These are phyloP conservation scores for Bostrychus sinensis DNA, from an alignment of 2,113 vertebrate genomes.

Conservation along the genomic window DNA sequence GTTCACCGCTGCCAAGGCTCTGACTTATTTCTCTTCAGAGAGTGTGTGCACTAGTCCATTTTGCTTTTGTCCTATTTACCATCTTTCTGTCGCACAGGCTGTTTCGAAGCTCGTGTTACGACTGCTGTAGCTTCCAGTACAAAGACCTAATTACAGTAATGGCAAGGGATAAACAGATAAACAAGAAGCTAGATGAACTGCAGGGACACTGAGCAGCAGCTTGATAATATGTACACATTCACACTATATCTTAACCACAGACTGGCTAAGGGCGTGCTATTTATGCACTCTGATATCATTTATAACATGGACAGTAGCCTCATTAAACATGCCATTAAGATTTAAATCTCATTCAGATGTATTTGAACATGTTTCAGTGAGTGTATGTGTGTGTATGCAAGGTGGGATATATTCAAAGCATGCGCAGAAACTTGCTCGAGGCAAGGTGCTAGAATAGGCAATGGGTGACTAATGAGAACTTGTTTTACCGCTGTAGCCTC, in stretches of 20 bases:
- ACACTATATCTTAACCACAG: conserved; percentile 47
- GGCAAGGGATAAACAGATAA: conserved; percentile 73
- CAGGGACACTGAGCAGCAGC: conserved; percentile 52
- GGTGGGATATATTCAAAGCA: conserved; percentile 51
- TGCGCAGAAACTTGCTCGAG: conserved; percentile 45
- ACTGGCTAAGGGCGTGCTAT: conserved; percentile 33
- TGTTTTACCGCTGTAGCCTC: conserved; percentile 56
- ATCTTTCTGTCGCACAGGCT: conserved; percentile 67
- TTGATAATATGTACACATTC: conserved; percentile 70
- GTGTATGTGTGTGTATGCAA: conserved; percentile 11
- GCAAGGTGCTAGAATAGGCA: conserved; percentile 47
- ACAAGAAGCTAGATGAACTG: conserved; percentile 67
- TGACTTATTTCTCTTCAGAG: conserved; percentile 70
- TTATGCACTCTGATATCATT: conserved; percentile 40
- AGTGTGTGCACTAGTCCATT: conserved; percentile 62
- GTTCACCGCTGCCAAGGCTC: conserved; percentile 61
- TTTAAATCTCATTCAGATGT: conserved; percentile 23
- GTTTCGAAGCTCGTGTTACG: conserved; percentile 56
- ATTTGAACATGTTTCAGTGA: conserved; percentile 37
- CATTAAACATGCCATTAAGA: conserved; percentile 46
- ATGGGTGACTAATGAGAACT: conserved; percentile 70
- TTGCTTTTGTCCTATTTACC: conserved; percentile 72
- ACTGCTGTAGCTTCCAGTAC: conserved; percentile 61
- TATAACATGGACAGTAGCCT: conserved; percentile 30
- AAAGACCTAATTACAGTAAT: conserved; percentile 76